These are phyloP conservation scores for Trigoniulus corallinus DNA, from an alignment of 1,140 invertebrate species.

Conservation along the genomic window DNA sequence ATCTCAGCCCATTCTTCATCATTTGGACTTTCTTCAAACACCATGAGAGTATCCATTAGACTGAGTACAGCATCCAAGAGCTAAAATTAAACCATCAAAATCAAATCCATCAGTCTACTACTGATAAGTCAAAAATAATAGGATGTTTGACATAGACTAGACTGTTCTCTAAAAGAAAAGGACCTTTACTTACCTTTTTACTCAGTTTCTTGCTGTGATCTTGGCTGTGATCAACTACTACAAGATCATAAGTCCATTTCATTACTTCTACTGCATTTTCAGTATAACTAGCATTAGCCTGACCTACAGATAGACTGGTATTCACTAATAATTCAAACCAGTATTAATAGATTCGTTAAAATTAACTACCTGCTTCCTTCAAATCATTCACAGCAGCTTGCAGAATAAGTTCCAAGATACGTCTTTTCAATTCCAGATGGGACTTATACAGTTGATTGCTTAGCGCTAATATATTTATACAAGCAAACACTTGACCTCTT, in stretches of 20 bases:
- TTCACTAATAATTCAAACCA: background rate
- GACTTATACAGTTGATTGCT: conserved; percentile 39
- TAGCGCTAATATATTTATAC: conserved; percentile 38
- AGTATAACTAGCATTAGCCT: conserved; percentile 16
- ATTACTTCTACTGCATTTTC: conserved; percentile 40
- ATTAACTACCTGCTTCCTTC: conserved; percentile 29
- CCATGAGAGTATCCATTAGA: conserved; percentile 33
- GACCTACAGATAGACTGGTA: conserved; percentile 14
- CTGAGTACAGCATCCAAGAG: conserved; percentile 38
- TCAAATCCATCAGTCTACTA: background rate
- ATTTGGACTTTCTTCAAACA: conserved; percentile 32
- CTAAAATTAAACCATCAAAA: conserved; percentile 15
- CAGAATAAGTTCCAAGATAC: conserved; percentile 41
- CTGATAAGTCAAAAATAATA: background rate
- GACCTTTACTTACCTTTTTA: conserved; percentile 5
- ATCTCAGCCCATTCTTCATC: conserved; percentile 38
- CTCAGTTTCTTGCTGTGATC: conserved; percentile 32
- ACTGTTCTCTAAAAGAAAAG: background rate
- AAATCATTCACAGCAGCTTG: conserved; percentile 39
- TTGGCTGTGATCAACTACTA: conserved; percentile 33
- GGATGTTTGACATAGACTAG: too few relatives aligned
- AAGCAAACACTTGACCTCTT: conserved; percentile 40
- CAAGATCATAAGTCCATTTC: conserved; percentile 38
- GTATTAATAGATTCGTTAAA: background rate
- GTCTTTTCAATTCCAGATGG: conserved; percentile 35